These are phyloP conservation scores for Spicauda simplicius DNA, from an alignment of 2,888 invertebrate genomes.

Conservation along the genomic window DNA sequence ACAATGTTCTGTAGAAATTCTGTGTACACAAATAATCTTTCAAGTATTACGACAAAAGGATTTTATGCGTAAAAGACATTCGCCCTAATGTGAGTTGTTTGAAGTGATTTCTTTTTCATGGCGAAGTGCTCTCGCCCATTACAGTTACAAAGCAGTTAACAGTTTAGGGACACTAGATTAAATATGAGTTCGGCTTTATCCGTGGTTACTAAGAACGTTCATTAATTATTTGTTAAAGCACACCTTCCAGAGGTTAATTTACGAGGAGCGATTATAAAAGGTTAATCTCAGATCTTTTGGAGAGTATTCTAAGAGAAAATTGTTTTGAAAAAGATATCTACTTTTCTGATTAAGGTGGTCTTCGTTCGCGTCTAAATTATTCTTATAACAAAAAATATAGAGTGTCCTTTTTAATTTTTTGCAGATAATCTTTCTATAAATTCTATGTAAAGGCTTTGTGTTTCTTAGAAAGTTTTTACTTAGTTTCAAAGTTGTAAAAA, in stretches of 20 bases:
- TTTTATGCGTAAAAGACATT: constrained; percentile 41
- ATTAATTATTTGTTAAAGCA: constrained; percentile 15
- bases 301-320: not conserved
- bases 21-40: constrained; percentile 26
- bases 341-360: not conserved
- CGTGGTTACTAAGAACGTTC: constrained; percentile 4
- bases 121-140: constrained; percentile 34
- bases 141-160: constrained; percentile 33
- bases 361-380: no score
- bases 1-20: not conserved
- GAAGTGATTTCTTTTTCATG: constrained; percentile 39
- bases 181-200: constrained; percentile 12
- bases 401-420: no score
- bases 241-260: constrained; percentile 10
- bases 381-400: no score
- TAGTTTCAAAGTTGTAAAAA: no score
- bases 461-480: no score
- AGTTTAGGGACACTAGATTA: constrained; percentile 33
- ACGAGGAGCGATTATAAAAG: constrained; percentile 1
- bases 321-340: not conserved
- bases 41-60: constrained; percentile 29
- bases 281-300: not conserved
- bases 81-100: constrained; percentile 41
- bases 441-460: no score
- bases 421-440: no score